Percentiles rank a stretch among this genome's conserved stretches.
phyloP scores from a whole-genome alignment of 1,140 invertebrate species.

The Drosophila serrata region DNA sequence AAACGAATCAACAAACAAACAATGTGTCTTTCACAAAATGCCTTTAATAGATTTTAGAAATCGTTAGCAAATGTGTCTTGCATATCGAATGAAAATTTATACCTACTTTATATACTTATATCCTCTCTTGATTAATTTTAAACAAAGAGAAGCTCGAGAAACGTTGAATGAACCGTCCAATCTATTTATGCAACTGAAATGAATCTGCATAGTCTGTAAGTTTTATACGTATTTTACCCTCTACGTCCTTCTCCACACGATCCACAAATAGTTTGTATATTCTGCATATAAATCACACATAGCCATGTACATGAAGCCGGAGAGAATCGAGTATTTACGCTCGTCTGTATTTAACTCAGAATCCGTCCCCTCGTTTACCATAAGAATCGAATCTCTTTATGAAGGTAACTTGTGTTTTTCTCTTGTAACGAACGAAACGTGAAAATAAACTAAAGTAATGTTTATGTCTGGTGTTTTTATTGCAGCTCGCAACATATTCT shows the following conservation, averaged over 20 bases:
- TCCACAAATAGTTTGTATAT: conserved; percentile 45
- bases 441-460: conserved; percentile 48
- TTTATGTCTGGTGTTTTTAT: conserved; percentile 2
- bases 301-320: conserved; percentile 36
- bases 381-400: conserved; percentile 50
- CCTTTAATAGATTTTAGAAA: conserved; percentile 84
- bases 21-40: conserved; percentile 81
- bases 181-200: conserved; percentile 61
- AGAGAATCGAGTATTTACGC: not conserved
- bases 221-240: conserved; percentile 57
- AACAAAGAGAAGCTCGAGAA: conserved; percentile 24
- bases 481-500: not conserved
- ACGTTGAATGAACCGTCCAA: conserved; percentile 60
- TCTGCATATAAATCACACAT: conserved; percentile 19
- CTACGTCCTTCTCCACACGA: conserved; percentile 1
- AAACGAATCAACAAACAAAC: conserved; percentile 31
- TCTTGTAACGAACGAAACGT: conserved; percentile 46
- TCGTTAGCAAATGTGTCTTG: conserved; percentile 58
- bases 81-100: conserved; percentile 46
- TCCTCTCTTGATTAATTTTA: conserved; percentile 28
- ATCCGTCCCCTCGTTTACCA: conserved; percentile 52
- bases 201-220: conserved; percentile 74
- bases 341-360: conserved; percentile 6
- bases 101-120: conserved; percentile 20
- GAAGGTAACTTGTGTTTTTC: conserved; percentile 35